Evolutionary conservation across 2,888 invertebrate species (phyloP).

Genomic region (Phasia obesa): DNA sequence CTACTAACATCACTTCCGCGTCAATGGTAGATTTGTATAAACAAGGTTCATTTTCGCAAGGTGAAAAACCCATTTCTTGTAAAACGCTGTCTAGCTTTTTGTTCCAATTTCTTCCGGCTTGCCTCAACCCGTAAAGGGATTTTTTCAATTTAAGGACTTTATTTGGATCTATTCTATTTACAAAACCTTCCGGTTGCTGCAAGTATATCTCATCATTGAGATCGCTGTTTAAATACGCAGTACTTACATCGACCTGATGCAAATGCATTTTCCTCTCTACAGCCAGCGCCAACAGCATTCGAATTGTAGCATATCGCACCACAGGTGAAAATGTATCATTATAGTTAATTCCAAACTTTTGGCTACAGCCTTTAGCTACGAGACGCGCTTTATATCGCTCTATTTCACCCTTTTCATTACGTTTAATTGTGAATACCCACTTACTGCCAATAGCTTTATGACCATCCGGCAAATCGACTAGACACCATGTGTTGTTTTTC

Average conservation of each 20-base stretch:
- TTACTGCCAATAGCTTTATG: slow-evolving; percentile 60
- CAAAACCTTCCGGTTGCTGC: slow-evolving; percentile 62
- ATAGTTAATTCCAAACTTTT: slow-evolving; percentile 62
- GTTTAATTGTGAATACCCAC: slow-evolving; percentile 67
- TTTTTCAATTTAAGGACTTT: slow-evolving; percentile 68
- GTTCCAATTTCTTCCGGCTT: slow-evolving; percentile 73
- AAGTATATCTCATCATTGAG: slow-evolving; percentile 66
- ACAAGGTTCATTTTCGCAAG: slow-evolving; percentile 63
- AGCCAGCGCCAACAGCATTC: slow-evolving; percentile 63
- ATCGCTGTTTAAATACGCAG: slow-evolving; percentile 67
- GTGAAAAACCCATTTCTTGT: slow-evolving; percentile 48
- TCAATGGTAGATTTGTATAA: slow-evolving; percentile 50
- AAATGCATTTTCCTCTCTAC: slow-evolving; percentile 61
- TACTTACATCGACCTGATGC: slow-evolving; percentile 66
- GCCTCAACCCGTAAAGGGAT: slow-evolving; percentile 73
- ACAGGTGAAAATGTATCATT: slow-evolving; percentile 70
- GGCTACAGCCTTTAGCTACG: slow-evolving; percentile 63
- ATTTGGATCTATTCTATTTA: slow-evolving; percentile 11
- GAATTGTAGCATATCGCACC: slow-evolving; percentile 64
- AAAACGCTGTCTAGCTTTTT: slow-evolving; percentile 65
- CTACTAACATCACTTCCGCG: slow-evolving; percentile 41
- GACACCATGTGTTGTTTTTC: slow-evolving; percentile 65
- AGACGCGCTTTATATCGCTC: slow-evolving; percentile 66
- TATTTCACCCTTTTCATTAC: slow-evolving; percentile 55
- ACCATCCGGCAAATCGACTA: slow-evolving; percentile 61